Evolutionary conservation across 2,888 invertebrate species (phyloP).

Genomic region (Tetheella fluctuosa): DNA sequence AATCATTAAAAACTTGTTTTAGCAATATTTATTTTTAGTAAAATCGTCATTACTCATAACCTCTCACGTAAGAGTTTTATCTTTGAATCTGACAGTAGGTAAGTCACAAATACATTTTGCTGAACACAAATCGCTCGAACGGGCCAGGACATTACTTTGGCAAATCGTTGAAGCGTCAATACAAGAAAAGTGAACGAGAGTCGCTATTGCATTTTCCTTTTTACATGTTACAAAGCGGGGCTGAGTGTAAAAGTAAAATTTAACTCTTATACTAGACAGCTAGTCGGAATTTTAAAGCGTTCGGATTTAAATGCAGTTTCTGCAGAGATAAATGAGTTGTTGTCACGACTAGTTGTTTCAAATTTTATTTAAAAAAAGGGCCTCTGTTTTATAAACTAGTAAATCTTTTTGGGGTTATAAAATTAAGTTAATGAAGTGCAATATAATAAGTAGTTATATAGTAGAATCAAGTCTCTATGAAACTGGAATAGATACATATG

Average conservation of each 20-base stretch:
- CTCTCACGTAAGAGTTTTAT: not conserved
- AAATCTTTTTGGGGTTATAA: not conserved
- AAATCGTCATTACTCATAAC: not conserved
- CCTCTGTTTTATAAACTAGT: not conserved
- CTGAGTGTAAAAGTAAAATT: slow-evolving; percentile 16
- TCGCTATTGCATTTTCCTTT: slow-evolving; percentile 14
- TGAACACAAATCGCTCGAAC: not conserved
- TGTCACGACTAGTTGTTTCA: slow-evolving; percentile 1
- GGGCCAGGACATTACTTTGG: slow-evolving; percentile 35
- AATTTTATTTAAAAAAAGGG: not conserved
- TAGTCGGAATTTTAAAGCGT: slow-evolving; percentile 11
- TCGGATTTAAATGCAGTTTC: slow-evolving; percentile 10
- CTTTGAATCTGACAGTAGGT: not conserved
- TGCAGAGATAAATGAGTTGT: not conserved
- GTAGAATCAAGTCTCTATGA: no score
- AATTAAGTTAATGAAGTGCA: not conserved
- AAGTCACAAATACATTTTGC: slow-evolving; percentile 6
- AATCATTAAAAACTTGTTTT: no score
- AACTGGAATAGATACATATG: no score
- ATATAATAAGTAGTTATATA: not conserved
- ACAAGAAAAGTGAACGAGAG: slow-evolving; percentile 1
- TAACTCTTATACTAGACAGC: slow-evolving; percentile 13
- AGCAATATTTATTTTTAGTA: no score
- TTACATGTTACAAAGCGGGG: slow-evolving; percentile 16
- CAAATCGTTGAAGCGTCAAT: slow-evolving; percentile 25